Percentiles rank a stretch among this genome's conserved stretches.
Conservation (phyloP, 2,113 vertebrate genomes). For the Hippopotamus amphibius region DNA sequence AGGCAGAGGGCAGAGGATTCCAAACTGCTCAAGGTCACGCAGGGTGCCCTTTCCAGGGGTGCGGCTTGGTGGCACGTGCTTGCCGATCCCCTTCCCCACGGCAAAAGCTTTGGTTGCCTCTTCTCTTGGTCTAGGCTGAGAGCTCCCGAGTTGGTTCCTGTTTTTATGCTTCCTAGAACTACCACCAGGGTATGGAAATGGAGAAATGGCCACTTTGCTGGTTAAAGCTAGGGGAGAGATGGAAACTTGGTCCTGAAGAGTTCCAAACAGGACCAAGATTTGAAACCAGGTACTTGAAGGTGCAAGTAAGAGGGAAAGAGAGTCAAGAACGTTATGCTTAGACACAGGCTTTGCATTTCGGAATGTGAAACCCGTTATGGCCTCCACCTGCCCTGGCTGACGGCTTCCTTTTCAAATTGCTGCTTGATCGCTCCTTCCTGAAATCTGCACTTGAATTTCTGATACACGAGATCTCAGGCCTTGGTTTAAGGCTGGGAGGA, state of each 20-base stretch:
- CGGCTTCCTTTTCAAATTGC: neutral
- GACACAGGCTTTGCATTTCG: neutral
- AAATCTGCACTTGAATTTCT: neutral
- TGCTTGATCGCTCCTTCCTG: neutral
- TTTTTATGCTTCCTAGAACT: neutral
- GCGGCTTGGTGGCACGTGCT: neutral
- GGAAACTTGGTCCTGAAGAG: neutral
- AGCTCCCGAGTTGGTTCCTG: neutral
- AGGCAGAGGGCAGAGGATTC: neutral
- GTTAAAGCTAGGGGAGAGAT: neutral
- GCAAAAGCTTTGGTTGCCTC: too few species aligned
- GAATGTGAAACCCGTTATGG: neutral
- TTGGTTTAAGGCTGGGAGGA: neutral
- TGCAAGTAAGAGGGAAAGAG: neutral
- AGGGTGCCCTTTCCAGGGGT: neutral
- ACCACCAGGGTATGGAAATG: neutral
- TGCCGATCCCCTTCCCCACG: fast-evolving
- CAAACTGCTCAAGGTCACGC: neutral
- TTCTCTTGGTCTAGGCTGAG: neutral
- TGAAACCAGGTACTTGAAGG: neutral
- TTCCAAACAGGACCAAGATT: neutral
- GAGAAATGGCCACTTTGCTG: neutral
- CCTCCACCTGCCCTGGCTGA: neutral
- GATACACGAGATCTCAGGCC: neutral
- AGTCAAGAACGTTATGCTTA: neutral